A percentile compares a stretch with the other conserved stretches of the same genome.
These are phyloP conservation scores for Scortum barcoo DNA, from an alignment of 2,113 vertebrate genomes.

Conservation along the genomic window DNA sequence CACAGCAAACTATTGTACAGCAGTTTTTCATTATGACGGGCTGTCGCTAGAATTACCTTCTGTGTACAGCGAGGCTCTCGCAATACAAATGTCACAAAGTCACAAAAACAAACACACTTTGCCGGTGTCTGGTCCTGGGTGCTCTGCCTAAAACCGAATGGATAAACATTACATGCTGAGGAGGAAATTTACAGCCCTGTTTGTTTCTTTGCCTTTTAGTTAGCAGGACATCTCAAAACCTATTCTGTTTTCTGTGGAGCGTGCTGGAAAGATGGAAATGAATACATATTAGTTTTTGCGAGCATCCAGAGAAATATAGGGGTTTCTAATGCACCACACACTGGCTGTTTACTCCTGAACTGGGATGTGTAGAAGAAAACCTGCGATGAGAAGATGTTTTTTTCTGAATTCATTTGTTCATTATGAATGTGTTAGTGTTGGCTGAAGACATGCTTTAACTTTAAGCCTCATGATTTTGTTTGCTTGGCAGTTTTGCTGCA, in stretches of 20 bases:
- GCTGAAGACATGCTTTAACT: not conserved
- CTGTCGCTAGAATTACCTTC: slow-evolving; percentile 4
- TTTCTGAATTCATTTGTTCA: not conserved
- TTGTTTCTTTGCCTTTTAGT: not conserved
- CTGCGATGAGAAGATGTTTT: not conserved
- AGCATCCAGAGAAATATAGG: not conserved
- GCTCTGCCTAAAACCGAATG: not conserved
- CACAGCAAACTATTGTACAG: not conserved
- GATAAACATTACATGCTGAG: slow-evolving; percentile 6
- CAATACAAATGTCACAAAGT: slow-evolving; percentile 39
- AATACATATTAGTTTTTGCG: not conserved
- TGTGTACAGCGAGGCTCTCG: not conserved
- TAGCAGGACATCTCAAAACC: too few species aligned
- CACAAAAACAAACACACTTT: slow-evolving; percentile 12
- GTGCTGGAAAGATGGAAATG: not conserved
- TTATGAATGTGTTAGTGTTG: not conserved
- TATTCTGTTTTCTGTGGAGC: not conserved
- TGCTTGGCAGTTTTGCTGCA: not conserved
- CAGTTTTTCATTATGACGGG: slow-evolving; percentile 8
- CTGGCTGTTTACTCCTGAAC: not conserved
- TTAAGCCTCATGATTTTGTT: too few species aligned
- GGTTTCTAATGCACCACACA: not conserved
- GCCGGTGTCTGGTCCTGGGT: not conserved
- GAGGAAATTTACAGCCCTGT: not conserved
- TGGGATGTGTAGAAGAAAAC: not conserved